phyloP scores from a whole-genome alignment of 2,113 vertebrate species.

The Orientallactaga bullata region DNA sequence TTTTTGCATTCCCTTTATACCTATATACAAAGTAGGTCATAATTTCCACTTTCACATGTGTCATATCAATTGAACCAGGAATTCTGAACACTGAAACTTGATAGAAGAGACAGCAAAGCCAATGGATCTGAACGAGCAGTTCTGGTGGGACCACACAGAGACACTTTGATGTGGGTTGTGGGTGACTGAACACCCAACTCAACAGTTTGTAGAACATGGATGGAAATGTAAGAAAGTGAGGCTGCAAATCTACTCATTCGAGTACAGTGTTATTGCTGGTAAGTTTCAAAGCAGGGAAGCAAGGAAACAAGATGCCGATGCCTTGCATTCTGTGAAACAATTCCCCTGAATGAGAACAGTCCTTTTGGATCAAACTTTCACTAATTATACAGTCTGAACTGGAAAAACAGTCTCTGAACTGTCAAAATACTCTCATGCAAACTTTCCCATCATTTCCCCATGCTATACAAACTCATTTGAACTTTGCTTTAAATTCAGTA shows the following conservation, averaged over 20 bases:
- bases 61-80: conserved; percentile 61
- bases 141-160: conserved; percentile 66
- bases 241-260: background rate
- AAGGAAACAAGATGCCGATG: background rate
- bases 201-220: conserved; percentile 3
- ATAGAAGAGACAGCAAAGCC: conserved; percentile 53
- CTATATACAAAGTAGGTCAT: conserved; percentile 71
- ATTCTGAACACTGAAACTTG: conserved; percentile 59
- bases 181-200: background rate
- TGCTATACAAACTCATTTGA: background rate
- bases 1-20: conserved; percentile 83
- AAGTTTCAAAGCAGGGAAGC: conserved; percentile 46
- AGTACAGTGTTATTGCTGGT: conserved; percentile 64
- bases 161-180: conserved; percentile 14
- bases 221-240: conserved; percentile 19
- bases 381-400: background rate
- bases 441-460: background rate
- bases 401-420: conserved; percentile 33
- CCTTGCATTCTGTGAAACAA: background rate
- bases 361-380: conserved; percentile 3
- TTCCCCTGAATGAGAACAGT: background rate
- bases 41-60: background rate
- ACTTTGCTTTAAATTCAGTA: conserved; percentile 25
- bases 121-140: background rate
- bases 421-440: background rate